Evolutionary conservation across 2,113 vertebrate genomes (phyloP).

Genomic region (Crotophaga sulcirostris): DNA sequence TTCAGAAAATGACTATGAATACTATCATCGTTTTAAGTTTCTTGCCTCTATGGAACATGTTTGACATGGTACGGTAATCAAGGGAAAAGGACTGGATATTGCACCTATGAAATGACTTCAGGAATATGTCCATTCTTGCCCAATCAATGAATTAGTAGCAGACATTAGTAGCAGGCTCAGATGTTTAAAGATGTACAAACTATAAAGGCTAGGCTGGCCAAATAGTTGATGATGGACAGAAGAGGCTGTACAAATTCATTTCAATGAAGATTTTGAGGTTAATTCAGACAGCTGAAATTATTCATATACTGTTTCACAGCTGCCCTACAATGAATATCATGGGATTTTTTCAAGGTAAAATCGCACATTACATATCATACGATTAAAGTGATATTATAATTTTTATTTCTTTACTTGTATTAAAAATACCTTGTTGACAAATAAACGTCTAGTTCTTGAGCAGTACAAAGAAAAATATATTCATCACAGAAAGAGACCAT

Average conservation of each 20-base stretch:
- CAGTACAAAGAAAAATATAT: not conserved
- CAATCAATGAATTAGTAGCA: not conserved
- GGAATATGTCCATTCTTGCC: not conserved
- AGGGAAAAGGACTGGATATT: not conserved
- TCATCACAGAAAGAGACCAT: not conserved
- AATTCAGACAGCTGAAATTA: not conserved
- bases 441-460: not conserved
- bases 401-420: not conserved
- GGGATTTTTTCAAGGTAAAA: not conserved
- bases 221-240: not conserved
- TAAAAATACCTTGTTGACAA: not conserved
- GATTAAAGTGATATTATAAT: not conserved
- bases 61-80: not conserved
- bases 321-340: not conserved
- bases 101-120: not conserved
- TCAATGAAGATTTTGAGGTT: not conserved
- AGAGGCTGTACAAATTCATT: not conserved
- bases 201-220: not conserved
- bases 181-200: not conserved
- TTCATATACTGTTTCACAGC: not conserved
- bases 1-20: not conserved
- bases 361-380: not conserved
- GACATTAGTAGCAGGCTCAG: not conserved
- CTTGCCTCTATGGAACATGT: not conserved
- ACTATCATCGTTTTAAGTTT: not conserved